Base-by-base conservation (phyloP, 1,140 invertebrate genomes). In the Tetraneura akinire region DNA sequence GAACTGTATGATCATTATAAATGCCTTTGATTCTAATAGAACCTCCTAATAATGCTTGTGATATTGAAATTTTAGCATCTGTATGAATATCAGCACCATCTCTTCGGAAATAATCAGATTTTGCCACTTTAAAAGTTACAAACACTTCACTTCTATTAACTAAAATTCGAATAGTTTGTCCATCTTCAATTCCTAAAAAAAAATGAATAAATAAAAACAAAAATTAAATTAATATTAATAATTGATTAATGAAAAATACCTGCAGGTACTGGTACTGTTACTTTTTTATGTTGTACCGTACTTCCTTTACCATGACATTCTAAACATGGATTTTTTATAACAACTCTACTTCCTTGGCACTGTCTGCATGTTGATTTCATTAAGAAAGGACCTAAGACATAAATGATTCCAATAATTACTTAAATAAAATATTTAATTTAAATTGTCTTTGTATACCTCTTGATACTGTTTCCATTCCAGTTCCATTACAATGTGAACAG, bases 401-500 rank as follows among this genome's bases (percentile, higher is more conserved):
- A 80, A 62, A 80, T 6, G 9, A 26, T 23, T 9, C 18, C 1
- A 64, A 80, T 29, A 66, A 29, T 68, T 78, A 80, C 68, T 71
- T 55, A 16, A 23, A 64, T 8, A 62, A 18, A 80, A 80, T 13
- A 66, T 1, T 42, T 42, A 51, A 49, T 4, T 0, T 42, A 57
- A 57, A 21, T 9, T 55, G n/a, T n/a, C n/a, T n/a, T n/a, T n/a
- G n/a, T 64, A 57, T 73, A 86, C 86, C 91, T 81, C 92, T 94
- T 18, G 91, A 91, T 73, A 96, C 91, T 32, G 93, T 95, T 86
- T 96, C 96, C 91, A 97, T 95, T 78, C 97, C 98, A 26, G 96
- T 96, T n/a, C 98, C 98, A 88, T 98, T 96, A 86, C 98, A 99
- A 84, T 94, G 92, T 1, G 90, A 90, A 86, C 98, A 99, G 80